Percentiles rank a stretch among this genome's conserved stretches.
Evolutionary conservation across 2,888 invertebrate species (phyloP).

Genomic region (Drosophila mimetica): DNA sequence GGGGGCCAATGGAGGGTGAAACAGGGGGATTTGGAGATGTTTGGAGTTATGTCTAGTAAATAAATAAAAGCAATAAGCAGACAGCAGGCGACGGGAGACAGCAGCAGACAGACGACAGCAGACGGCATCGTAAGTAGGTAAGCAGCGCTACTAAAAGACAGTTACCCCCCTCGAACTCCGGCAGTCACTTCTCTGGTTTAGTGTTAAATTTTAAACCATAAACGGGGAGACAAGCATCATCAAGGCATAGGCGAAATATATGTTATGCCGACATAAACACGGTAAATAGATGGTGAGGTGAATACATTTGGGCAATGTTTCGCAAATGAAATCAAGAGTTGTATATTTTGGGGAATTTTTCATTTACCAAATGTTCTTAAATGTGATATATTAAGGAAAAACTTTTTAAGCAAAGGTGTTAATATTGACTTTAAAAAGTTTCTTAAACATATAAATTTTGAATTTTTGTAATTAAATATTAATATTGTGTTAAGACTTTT

Average conservation of each 20-base stretch:
- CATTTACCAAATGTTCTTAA: too few relatives aligned
- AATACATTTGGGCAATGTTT: neutral
- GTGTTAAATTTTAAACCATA: conserved; percentile 27
- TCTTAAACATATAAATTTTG: too few relatives aligned
- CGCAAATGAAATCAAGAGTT: neutral
- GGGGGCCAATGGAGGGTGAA: neutral
- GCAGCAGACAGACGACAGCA: conserved; percentile 49
- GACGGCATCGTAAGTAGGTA: conserved; percentile 64
- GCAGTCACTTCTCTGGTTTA: conserved; percentile 7
- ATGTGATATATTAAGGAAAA: too few relatives aligned
- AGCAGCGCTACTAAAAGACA: conserved; percentile 12
- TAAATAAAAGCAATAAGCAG: conserved; percentile 78
- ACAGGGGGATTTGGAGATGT: neutral
- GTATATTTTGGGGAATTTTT: too few relatives aligned
- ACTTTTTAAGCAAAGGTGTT: too few relatives aligned
- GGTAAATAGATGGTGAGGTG: neutral
- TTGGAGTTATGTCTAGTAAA: conserved; percentile 70
- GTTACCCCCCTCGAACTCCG: neutral
- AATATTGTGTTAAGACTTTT: too few relatives aligned
- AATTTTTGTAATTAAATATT: too few relatives aligned
- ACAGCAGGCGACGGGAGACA: conserved; percentile 34
- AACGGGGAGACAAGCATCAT: neutral
- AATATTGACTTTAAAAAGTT: too few relatives aligned
- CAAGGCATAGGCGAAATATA: neutral
- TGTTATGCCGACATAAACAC: neutral